Evolutionary conservation across 2,888 invertebrate genomes (phyloP), one percentile per base, ranked within the genome.

Genomic region (Drosophila cracens): DNA sequence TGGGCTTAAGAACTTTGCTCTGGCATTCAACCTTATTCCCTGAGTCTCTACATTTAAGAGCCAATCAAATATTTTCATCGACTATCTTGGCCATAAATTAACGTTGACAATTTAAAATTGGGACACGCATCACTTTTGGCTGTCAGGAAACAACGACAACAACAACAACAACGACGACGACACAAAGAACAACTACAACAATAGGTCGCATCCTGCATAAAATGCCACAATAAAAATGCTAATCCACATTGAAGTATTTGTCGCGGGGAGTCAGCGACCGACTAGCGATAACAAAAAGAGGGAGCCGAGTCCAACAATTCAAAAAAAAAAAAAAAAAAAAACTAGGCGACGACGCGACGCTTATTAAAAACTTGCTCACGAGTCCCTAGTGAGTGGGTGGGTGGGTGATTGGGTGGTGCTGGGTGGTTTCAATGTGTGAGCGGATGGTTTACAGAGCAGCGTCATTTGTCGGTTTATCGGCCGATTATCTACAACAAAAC

Each of bases 381-480:
- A 56, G 58, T 63, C 56, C 60, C 74, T 48, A 49, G 36, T 43
- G 43, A 58, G 43, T 33, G 33, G 46, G 6, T 56, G 36, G 21
- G 40, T 59, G 33, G 21, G 0, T 16, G 25, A 2, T 34, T 52
- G 46, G 40, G 29, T 21, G 51, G 48, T 29, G 34, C 16, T 46
- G 16, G 36, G 21, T 43, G 38, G 2, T 21, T 40, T 27, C 40
- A 10, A 54, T 18, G 21, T 40, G 38, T 18, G 18, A 21, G 27
- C 40, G 31, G 34, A 31, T 75, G 63, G 56, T 51, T 59, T 38
- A 54, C 64, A 54, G 61, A 59, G 63, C 61, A 54, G 48, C 68
- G 69, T 76, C 69, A 87, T 84, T 85, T 87, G 81, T 81, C 81
- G 81, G 86, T 74, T 88, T 86, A 86, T 86, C 82, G 83, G 67